Evolutionary conservation across 2,888 invertebrate species (phyloP).

Genomic region (Nemapogon koenigi): DNA sequence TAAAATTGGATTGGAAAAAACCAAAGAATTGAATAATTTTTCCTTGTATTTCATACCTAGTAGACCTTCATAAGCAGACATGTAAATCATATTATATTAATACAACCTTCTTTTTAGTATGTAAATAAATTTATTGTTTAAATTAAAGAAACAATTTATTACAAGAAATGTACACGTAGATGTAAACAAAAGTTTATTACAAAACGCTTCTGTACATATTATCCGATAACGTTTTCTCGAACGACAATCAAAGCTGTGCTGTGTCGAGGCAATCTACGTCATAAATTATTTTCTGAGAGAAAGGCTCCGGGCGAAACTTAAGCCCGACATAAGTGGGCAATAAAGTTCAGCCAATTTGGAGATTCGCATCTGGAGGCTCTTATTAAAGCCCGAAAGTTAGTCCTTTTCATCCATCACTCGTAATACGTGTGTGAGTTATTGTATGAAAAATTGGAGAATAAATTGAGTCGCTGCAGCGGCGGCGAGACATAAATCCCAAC

Average conservation of each 20-base stretch:
- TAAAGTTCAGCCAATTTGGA: constrained; percentile 66
- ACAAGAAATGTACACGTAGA: too few relatives aligned
- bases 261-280: constrained; percentile 55
- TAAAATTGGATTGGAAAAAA: too few relatives aligned
- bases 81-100: too few relatives aligned
- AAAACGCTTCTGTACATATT: too few relatives aligned
- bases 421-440: constrained; percentile 66
- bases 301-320: constrained; percentile 61
- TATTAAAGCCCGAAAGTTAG: constrained; percentile 67
- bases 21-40: too few relatives aligned
- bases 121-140: too few relatives aligned
- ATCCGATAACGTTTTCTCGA: not conserved
- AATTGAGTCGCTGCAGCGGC: constrained; percentile 66
- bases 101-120: too few relatives aligned
- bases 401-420: constrained; percentile 66
- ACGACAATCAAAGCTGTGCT: constrained; percentile 48
- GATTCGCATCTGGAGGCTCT: constrained; percentile 66
- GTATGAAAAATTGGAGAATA: constrained; percentile 67
- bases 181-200: too few relatives aligned
- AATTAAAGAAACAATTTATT: too few relatives aligned
- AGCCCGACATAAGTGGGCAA: constrained; percentile 66
- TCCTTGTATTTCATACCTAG: too few relatives aligned
- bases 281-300: constrained; percentile 61
- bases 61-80: too few relatives aligned
- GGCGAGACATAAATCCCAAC: constrained; percentile 66